phyloP scores from a whole-genome alignment of 2,113 vertebrate genomes.

The Eublepharis macularius region DNA sequence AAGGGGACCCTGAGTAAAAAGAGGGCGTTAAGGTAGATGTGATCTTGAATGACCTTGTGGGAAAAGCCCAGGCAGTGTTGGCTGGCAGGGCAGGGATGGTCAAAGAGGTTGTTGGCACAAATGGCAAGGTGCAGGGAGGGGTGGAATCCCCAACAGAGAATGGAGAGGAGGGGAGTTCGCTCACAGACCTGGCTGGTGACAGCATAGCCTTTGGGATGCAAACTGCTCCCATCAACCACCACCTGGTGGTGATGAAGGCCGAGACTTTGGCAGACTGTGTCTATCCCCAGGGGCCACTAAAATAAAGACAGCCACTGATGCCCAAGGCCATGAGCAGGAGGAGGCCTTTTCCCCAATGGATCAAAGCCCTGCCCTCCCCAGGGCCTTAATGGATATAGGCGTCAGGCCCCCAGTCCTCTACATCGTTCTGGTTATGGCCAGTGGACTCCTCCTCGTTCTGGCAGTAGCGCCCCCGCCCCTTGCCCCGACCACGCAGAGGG shows the following conservation, averaged over 20 bases:
- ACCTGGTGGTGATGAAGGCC: background rate
- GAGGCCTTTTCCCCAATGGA: background rate
- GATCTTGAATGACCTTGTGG: background rate
- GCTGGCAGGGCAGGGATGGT: background rate
- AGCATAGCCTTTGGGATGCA: background rate
- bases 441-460: conserved; percentile 74
- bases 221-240: background rate
- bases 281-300: background rate
- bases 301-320: background rate
- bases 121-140: background rate
- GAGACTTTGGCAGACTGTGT: background rate
- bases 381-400: conserved; percentile 87
- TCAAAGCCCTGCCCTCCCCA: background rate
- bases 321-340: background rate
- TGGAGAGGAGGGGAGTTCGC: background rate
- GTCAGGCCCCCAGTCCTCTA: conserved; percentile 90
- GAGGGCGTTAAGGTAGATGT: background rate
- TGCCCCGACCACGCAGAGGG: conserved; percentile 79
- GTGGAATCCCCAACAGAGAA: background rate
- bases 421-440: conserved; percentile 78
- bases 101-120: conserved; percentile 11
- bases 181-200: background rate
- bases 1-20: background rate
- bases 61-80: background rate
- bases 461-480: conserved; percentile 86